Evolutionary conservation across 2,797 vertebrate genomes (phyloP).

Genomic region (Clarias fuscus): DNA sequence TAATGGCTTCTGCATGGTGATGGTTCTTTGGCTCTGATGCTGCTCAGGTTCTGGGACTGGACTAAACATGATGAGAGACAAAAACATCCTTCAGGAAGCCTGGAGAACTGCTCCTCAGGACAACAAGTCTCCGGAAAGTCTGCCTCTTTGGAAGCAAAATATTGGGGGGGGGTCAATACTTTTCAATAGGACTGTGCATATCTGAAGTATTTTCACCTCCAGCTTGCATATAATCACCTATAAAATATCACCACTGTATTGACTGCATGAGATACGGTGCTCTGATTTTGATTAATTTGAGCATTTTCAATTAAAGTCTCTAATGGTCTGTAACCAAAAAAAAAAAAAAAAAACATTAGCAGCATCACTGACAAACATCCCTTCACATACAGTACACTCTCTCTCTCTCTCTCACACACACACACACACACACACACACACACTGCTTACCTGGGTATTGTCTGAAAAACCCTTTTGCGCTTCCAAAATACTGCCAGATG

Average conservation of each 20-base stretch:
- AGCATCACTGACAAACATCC: conserved; percentile 63
- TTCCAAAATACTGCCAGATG: conserved; percentile 98
- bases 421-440: conserved; percentile 8
- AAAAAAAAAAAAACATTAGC: conserved; percentile 79
- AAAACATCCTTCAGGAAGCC: too few species aligned
- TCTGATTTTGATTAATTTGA: neutral
- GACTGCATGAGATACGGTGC: neutral
- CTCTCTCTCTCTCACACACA: conserved; percentile 36
- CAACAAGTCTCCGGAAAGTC: too few species aligned
- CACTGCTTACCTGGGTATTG: conserved; percentile 88
- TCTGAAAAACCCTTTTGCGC: conserved; percentile 96
- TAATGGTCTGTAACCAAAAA: conserved; percentile 79
- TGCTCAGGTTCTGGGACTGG: too few species aligned
- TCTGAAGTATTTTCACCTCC: neutral
- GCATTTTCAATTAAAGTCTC: conserved; percentile 42
- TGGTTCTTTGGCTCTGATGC: neutral
- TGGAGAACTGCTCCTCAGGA: too few species aligned
- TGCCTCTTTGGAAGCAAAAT: too few species aligned
- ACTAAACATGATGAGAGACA: too few species aligned
- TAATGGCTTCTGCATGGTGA: too few species aligned
- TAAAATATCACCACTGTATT: neutral
- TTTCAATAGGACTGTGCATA: neutral
- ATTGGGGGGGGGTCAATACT: too few species aligned
- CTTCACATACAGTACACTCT: neutral
- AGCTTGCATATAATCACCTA: neutral